Percentiles rank a stretch among this genome's conserved stretches.
Evolutionary conservation across 2,113 vertebrate genomes (phyloP).

Genomic region (Sorex araneus): DNA sequence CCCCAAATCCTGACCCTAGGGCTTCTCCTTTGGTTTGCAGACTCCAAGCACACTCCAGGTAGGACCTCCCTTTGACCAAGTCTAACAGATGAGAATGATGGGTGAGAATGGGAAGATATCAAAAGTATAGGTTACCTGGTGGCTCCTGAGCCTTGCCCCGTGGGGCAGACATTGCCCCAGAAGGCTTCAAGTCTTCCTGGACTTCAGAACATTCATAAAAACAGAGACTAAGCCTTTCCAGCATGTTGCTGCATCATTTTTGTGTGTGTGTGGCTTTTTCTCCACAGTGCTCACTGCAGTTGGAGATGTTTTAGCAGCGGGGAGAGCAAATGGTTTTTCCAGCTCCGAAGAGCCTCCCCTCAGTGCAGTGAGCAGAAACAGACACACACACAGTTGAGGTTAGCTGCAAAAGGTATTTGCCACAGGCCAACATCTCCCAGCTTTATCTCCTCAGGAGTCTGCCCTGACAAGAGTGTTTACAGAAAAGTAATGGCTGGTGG

Average conservation of each 20-base stretch:
- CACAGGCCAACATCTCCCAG: not conserved
- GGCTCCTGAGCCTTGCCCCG: not conserved
- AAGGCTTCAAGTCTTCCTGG: not conserved
- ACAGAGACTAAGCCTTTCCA: not conserved
- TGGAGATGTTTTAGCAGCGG: not conserved
- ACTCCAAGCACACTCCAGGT: not conserved
- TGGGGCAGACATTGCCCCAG: not conserved
- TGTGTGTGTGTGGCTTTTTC: not conserved
- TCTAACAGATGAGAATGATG: not conserved
- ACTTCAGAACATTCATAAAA: conserved; percentile 33
- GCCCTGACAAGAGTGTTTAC: not conserved
- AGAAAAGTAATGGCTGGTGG: conserved; percentile 20
- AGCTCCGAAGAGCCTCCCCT: not conserved
- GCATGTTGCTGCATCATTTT: conserved; percentile 32
- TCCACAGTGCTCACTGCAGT: not conserved
- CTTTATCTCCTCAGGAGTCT: not conserved
- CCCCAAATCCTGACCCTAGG: not conserved
- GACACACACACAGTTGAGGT: not conserved
- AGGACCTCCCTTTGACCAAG: not conserved
- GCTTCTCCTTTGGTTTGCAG: not conserved
- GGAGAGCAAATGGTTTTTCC: not conserved
- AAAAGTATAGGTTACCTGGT: not conserved
- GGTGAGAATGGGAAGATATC: not conserved
- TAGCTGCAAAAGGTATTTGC: conserved; percentile 39
- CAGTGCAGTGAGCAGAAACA: not conserved